Evolutionary conservation across 1,140 invertebrate species (phyloP).

Genomic region (Eumaeus atala): DNA sequence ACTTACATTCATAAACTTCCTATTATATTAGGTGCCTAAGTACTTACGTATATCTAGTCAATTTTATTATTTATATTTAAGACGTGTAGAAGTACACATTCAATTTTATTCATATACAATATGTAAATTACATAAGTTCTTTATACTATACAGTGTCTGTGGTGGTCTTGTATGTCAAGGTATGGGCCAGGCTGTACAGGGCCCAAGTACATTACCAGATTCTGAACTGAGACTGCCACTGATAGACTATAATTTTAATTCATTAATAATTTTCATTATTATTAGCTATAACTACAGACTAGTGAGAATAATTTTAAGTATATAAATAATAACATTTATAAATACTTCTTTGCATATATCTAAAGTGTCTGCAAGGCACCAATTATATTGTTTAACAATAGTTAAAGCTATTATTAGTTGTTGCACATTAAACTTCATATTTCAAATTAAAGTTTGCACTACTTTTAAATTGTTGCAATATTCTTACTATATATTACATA

Average conservation of each 20-base stretch:
- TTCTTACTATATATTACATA: conserved; percentile 15
- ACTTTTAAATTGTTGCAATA: conserved; percentile 4
- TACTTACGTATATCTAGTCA: conserved; percentile 13
- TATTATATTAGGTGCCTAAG: conserved; percentile 13
- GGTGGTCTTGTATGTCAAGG: too few species aligned
- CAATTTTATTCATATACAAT: background rate
- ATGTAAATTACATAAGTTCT: too few species aligned
- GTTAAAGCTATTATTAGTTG: conserved; percentile 4
- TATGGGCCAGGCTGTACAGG: too few species aligned
- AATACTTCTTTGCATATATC: conserved; percentile 16
- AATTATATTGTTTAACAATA: conserved; percentile 8
- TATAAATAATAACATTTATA: conserved; percentile 12
- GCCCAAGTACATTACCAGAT: too few species aligned
- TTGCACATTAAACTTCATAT: conserved; percentile 15
- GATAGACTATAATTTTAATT: too few species aligned
- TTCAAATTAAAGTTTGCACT: conserved; percentile 14
- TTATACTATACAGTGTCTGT: too few species aligned
- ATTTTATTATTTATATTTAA: conserved; percentile 11
- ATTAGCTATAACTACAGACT: conserved; percentile 17
- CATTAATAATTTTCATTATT: too few species aligned
- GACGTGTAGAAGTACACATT: conserved; percentile 3
- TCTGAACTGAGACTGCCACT: too few species aligned
- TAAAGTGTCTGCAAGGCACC: background rate
- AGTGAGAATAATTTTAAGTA: conserved; percentile 32
- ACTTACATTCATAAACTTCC: background rate